Evolutionary conservation across 2,888 invertebrate genomes (phyloP).

Genomic region (Andrena marginata): DNA sequence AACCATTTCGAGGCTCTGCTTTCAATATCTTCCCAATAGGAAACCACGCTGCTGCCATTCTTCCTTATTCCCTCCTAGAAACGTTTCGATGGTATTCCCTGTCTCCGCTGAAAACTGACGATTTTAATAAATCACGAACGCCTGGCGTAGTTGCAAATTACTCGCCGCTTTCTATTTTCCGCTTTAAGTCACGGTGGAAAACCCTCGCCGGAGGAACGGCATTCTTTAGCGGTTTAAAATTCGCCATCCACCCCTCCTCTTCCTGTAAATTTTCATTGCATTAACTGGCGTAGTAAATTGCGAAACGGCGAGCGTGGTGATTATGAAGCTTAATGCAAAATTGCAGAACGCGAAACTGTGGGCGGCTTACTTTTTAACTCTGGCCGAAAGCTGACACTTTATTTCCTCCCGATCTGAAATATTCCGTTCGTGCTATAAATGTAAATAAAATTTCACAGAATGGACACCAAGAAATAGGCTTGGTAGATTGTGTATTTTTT

Average conservation of each 20-base stretch:
- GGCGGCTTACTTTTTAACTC: neutral
- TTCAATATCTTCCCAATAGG: constrained; percentile 61
- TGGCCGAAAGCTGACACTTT: neutral
- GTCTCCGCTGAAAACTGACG: neutral
- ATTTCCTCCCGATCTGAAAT: neutral
- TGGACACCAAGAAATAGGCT: too few relatives aligned
- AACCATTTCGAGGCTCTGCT: constrained; percentile 54
- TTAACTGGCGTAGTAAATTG: neutral
- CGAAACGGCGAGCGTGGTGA: neutral
- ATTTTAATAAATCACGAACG: neutral
- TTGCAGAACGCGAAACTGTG: neutral
- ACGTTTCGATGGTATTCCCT: constrained; percentile 2
- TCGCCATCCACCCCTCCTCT: neutral
- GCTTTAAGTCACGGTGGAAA: neutral
- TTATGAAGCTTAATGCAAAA: constrained; percentile 14
- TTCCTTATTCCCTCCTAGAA: constrained; percentile 36
- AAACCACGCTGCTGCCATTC: constrained; percentile 34
- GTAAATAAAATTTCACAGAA: too few relatives aligned
- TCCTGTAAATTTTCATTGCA: constrained; percentile 6
- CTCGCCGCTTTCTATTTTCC: neutral
- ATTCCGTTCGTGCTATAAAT: too few relatives aligned
- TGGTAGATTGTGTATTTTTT: too few relatives aligned
- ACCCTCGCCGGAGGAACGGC: neutral
- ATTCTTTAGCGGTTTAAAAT: neutral
- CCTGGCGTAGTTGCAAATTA: neutral